phyloP scores from a whole-genome alignment of 2,888 invertebrate genomes.

The Sminthurinus aureus region DNA sequence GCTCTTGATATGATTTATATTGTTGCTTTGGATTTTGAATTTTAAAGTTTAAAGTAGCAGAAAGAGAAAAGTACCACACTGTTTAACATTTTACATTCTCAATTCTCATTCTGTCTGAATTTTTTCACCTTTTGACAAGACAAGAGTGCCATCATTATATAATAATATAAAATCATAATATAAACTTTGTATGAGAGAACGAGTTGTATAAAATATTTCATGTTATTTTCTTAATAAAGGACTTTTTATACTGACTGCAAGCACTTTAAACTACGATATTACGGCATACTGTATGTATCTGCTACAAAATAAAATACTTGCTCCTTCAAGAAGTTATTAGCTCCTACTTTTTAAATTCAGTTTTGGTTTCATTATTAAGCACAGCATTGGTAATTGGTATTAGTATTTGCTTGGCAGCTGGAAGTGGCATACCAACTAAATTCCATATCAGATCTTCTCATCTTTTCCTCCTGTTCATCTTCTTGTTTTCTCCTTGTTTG shows the following conservation, averaged over 20 bases:
- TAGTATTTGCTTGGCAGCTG: conserved; percentile 22
- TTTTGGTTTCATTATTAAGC: not conserved
- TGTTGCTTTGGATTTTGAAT: not conserved
- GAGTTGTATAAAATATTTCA: conserved; percentile 13
- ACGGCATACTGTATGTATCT: not conserved
- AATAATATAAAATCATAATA: not conserved
- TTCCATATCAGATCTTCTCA: conserved; percentile 12
- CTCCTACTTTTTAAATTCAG: not conserved
- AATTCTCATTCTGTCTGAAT: not conserved
- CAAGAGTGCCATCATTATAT: not conserved
- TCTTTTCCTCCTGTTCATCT: not conserved
- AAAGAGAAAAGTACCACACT: not conserved
- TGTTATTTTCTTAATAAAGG: not conserved
- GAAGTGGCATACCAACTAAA: conserved; percentile 6
- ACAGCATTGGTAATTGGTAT: not conserved
- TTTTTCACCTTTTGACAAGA: not conserved
- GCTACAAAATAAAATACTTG: not conserved
- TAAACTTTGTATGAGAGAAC: not conserved
- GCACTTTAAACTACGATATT: not conserved
- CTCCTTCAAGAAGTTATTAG: not conserved
- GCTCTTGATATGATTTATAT: not conserved
- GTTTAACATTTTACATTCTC: too few relatives aligned
- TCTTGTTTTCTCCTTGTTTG: not conserved
- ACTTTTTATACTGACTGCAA: conserved; percentile 3
- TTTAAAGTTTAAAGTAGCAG: not conserved